phyloP scores from a whole-genome alignment of 2,113 vertebrate genomes.

The Crotalus tigris region DNA sequence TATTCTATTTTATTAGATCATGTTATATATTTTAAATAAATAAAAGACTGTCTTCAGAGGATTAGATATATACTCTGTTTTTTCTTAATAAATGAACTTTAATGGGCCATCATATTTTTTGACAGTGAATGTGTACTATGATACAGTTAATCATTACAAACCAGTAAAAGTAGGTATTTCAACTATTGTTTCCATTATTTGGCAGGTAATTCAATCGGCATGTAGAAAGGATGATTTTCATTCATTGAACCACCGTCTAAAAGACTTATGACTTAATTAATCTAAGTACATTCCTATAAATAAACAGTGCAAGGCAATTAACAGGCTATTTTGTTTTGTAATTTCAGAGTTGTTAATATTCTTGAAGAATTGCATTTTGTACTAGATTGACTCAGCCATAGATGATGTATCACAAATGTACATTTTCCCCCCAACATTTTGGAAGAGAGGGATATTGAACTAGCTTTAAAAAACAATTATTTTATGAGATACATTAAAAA shows the following conservation, averaged over 20 bases:
- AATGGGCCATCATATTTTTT: conserved; percentile 53
- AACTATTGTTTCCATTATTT: conserved; percentile 22
- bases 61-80: conserved; percentile 65
- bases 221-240: not conserved
- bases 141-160: conserved; percentile 1
- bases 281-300: conserved; percentile 5
- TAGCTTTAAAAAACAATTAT: not conserved
- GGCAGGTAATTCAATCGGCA: conserved; percentile 33
- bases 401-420: not conserved
- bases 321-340: not conserved
- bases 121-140: conserved; percentile 45
- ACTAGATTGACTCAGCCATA: not conserved
- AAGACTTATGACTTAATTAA: conserved; percentile 36
- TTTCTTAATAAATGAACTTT: conserved; percentile 49
- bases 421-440: not conserved
- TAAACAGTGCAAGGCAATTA: not conserved
- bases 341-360: conserved; percentile 12
- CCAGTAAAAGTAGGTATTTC: conserved; percentile 40
- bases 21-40: conserved; percentile 66
- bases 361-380: not conserved
- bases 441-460: not conserved
- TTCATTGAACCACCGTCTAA: not conserved
- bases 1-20: conserved; percentile 42
- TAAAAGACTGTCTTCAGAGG: conserved; percentile 52
- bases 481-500: not conserved